phyloP scores from a whole-genome alignment of 2,888 invertebrate species.

The Oxycera nigricornis region DNA sequence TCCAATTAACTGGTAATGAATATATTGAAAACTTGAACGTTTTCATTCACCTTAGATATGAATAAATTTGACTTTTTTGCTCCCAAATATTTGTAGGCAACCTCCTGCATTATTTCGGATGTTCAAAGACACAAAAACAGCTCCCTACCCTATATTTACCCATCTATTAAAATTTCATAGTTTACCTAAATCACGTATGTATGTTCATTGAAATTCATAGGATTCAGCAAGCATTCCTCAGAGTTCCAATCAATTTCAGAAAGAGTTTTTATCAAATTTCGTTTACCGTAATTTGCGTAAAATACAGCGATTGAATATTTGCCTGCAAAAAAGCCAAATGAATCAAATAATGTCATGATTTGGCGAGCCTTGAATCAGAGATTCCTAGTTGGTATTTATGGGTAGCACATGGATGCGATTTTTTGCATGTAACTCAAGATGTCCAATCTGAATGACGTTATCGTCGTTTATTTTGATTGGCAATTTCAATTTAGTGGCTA shows the following conservation, averaged over 20 bases:
- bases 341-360: conserved; percentile 3
- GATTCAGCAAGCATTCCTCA: background rate
- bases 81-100: too few species aligned
- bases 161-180: too few species aligned
- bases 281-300: background rate
- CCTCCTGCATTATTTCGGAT: too few species aligned
- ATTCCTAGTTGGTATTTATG: background rate
- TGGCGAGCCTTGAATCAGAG: background rate
- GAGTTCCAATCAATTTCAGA: background rate
- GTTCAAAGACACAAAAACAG: too few species aligned
- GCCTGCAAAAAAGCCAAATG: background rate
- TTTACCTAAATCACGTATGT: too few species aligned
- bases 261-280: background rate
- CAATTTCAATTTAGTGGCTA: background rate
- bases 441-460: background rate
- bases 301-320: background rate
- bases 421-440: background rate
- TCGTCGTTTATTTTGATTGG: background rate
- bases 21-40: too few species aligned
- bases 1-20: too few species aligned
- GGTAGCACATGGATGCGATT: background rate
- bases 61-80: too few species aligned
- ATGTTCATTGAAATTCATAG: too few species aligned
- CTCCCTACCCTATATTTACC: too few species aligned
- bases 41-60: too few species aligned